Conservation (phyloP, 2,797 vertebrate genomes). For the Sciaenops ocellatus region DNA sequence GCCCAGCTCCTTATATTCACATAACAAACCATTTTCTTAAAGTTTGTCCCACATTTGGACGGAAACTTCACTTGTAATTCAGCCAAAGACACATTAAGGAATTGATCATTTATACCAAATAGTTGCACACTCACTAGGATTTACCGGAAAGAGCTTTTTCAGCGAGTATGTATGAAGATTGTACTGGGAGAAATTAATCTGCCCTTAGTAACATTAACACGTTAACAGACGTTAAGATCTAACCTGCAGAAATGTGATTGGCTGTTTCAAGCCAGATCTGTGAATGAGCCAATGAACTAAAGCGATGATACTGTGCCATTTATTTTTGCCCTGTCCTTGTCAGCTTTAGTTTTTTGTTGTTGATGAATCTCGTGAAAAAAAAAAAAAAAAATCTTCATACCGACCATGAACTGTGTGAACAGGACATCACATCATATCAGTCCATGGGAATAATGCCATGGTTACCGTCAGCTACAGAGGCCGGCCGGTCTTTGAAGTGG, state of each 20-base stretch:
- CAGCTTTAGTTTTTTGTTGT: background rate
- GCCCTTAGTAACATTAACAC: background rate
- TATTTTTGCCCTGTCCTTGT: background rate
- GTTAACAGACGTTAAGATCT: conserved; percentile 2
- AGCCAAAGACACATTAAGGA: background rate
- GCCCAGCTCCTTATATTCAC: background rate
- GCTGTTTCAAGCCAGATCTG: too few species aligned
- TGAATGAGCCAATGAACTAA: conserved; percentile 21
- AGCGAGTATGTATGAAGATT: background rate
- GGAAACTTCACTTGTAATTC: background rate
- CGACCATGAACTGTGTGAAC: background rate
- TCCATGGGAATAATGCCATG: conserved; percentile 1
- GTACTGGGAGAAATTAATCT: background rate
- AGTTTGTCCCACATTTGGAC: background rate
- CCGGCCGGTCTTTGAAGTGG: conserved; percentile 17
- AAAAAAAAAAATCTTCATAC: background rate
- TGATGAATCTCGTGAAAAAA: too few species aligned
- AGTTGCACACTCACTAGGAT: background rate
- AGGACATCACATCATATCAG: conserved; percentile 1
- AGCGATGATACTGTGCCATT: background rate
- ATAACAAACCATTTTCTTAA: background rate
- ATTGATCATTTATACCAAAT: background rate
- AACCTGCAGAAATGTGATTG: conserved; percentile 18
- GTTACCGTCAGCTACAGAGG: conserved; percentile 8
- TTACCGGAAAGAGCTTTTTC: background rate